Percentiles rank a stretch among this genome's conserved stretches.
Conservation (phyloP, 2,113 vertebrate species). For the Chaetops frenatus region DNA sequence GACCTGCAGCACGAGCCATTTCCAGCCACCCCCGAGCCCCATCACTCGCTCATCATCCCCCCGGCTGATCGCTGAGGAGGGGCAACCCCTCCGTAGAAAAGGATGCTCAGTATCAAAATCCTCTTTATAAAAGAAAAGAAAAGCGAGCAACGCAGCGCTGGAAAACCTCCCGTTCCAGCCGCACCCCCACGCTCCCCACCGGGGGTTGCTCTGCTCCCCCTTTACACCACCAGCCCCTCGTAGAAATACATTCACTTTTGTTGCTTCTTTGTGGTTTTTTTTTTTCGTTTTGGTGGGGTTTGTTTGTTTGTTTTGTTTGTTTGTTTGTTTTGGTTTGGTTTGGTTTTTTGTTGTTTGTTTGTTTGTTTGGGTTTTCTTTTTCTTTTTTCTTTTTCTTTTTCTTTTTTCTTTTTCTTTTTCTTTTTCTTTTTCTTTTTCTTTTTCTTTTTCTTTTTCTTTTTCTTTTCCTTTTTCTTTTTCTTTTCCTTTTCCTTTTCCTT, state of each 20-base stretch:
- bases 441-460: too few species aligned
- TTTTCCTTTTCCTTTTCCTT: too few species aligned
- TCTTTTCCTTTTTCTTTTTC: too few species aligned
- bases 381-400: too few species aligned
- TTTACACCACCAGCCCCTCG: accelerated
- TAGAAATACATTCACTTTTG: constrained; percentile 1
- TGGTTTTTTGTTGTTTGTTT: too few species aligned
- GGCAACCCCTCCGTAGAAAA: background rate
- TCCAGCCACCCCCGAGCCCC: background rate
- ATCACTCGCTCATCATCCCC: background rate
- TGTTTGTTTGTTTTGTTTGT: too few species aligned
- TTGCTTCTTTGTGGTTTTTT: too few species aligned
- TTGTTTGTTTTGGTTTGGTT: too few species aligned
- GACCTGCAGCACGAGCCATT: background rate
- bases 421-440: too few species aligned
- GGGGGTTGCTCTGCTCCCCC: background rate
- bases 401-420: too few species aligned
- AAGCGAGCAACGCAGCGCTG: accelerated
- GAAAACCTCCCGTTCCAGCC: background rate
- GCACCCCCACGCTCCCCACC: accelerated
- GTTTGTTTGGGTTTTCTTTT: too few species aligned
- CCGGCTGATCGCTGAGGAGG: accelerated
- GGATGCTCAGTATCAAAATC: constrained; percentile 33
- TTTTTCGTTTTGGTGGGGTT: accelerated
- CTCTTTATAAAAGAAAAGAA: constrained; percentile 15